Evolutionary conservation across 2,888 invertebrate species (phyloP).

Genomic region (Leucozona laternaria): DNA sequence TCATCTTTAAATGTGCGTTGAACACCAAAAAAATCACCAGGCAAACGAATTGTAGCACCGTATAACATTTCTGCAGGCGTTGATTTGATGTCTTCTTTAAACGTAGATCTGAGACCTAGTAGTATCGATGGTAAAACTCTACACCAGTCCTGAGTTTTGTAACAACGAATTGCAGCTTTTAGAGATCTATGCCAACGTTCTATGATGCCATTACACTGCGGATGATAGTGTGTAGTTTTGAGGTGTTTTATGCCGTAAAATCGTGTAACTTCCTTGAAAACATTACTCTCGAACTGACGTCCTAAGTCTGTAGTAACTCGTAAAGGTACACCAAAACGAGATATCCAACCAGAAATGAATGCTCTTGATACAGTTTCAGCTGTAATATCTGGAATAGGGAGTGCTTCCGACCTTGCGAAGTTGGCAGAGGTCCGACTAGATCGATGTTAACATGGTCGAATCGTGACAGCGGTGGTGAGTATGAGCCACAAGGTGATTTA

Average conservation of each 20-base stretch:
- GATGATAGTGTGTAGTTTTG: conserved; percentile 60
- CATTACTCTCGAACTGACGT: conserved; percentile 45
- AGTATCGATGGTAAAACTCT: conserved; percentile 55
- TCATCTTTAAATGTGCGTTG: background rate
- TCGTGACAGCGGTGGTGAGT: conserved; percentile 35
- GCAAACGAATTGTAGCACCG: no score
- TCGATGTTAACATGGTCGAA: conserved; percentile 49
- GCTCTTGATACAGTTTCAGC: conserved; percentile 59
- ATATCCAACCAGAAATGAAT: conserved; percentile 47
- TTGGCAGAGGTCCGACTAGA: conserved; percentile 10
- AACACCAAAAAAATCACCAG: no score
- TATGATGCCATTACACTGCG: conserved; percentile 62
- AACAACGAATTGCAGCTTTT: conserved; percentile 50
- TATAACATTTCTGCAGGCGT: no score
- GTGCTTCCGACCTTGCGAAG: background rate
- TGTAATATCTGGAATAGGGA: conserved; percentile 51
- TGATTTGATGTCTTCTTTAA: conserved; percentile 50
- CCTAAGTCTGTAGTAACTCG: conserved; percentile 64
- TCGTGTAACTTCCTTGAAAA: conserved; percentile 36
- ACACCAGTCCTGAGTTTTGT: conserved; percentile 42
- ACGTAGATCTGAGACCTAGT: conserved; percentile 47
- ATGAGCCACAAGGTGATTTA: conserved; percentile 14
- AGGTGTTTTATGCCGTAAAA: conserved; percentile 47
- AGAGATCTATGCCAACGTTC: conserved; percentile 60
- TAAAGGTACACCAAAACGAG: conserved; percentile 56